phyloP scores from a whole-genome alignment of 2,113 vertebrate genomes.

The Mionectes macconnelli region DNA sequence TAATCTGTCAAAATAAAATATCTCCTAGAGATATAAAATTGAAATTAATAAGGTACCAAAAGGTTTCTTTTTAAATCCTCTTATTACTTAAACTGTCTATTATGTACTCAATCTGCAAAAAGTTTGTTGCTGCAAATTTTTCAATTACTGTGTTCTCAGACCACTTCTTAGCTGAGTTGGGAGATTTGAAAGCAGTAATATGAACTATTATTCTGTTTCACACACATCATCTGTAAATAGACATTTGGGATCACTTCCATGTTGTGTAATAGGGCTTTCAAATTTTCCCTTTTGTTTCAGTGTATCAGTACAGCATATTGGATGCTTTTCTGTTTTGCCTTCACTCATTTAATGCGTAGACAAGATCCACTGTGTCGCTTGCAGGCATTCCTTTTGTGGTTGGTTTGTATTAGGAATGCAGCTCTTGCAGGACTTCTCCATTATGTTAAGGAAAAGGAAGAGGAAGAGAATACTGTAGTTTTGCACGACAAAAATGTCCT shows the following conservation, averaged over 20 bases:
- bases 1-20: constrained; percentile 29
- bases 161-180: neutral
- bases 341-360: neutral
- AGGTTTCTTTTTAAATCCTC: constrained; percentile 44
- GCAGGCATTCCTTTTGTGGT: neutral
- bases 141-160: constrained; percentile 13
- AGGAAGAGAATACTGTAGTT: neutral
- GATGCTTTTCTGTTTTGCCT: neutral
- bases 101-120: constrained; percentile 15
- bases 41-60: constrained; percentile 55
- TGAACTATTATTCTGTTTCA: neutral
- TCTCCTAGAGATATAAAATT: constrained; percentile 26
- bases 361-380: neutral
- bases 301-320: neutral
- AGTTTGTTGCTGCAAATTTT: constrained; percentile 16
- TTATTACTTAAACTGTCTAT: neutral
- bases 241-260: neutral
- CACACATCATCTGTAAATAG: neutral
- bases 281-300: neutral
- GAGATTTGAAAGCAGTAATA: neutral
- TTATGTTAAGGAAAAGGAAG: neutral
- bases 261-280: neutral
- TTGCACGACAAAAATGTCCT: neutral
- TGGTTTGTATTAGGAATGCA: neutral
- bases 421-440: neutral